Evolutionary conservation across 2,797 vertebrate species (phyloP).

Genomic region (Amazona ochrocephala): DNA sequence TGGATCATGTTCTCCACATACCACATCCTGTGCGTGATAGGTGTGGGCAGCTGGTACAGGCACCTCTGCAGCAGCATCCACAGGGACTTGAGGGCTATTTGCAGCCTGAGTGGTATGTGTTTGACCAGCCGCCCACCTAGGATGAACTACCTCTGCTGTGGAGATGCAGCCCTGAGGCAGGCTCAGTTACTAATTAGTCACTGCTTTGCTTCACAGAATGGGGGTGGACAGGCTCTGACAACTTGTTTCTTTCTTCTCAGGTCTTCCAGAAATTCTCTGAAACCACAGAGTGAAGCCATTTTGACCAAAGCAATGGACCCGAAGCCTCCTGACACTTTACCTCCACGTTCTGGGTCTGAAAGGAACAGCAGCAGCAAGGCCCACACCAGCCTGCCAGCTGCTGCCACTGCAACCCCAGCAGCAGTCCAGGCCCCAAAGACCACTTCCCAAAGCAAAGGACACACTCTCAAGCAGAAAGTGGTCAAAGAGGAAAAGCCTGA

Average conservation of each 20-base stretch:
- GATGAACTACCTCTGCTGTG: neutral
- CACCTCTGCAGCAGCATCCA: neutral
- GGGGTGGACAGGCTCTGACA: neutral
- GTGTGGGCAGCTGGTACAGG: neutral
- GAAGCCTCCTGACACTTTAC: slow-evolving; percentile 7
- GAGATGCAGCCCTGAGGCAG: neutral
- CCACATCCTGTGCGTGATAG: neutral
- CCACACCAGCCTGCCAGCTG: neutral
- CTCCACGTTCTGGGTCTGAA: slow-evolving; percentile 26
- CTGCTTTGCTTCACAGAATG: neutral
- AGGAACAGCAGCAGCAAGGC: slow-evolving; percentile 40
- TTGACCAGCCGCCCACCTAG: neutral
- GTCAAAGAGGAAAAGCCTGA: slow-evolving; percentile 66
- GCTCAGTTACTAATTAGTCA: neutral
- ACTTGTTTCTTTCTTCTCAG: slow-evolving; percentile 67
- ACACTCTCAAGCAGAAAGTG: slow-evolving; percentile 1
- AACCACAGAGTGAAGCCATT: slow-evolving; percentile 7
- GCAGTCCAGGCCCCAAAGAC: neutral
- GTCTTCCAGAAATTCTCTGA: slow-evolving; percentile 72
- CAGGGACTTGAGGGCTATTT: accelerated
- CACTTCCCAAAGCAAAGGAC: slow-evolving; percentile 42
- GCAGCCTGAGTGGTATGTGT: neutral
- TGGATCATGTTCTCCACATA: neutral
- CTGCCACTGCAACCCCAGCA: slow-evolving; percentile 50
- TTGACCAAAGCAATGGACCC: slow-evolving; percentile 15